phyloP scores from a whole-genome alignment of 1,140 invertebrate genomes.

The Leptinotarsa defecta region DNA sequence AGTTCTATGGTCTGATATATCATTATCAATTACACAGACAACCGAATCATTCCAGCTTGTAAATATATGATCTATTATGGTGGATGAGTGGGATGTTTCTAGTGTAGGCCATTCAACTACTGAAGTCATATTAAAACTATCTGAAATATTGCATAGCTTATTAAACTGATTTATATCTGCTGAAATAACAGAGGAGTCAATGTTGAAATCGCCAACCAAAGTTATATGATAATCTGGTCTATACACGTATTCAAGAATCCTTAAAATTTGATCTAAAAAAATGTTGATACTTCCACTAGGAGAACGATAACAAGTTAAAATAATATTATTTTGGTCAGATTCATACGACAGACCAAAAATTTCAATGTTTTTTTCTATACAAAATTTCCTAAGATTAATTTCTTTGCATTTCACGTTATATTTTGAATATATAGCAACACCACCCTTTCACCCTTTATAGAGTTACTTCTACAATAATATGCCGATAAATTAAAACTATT shows the following conservation, averaged over 20 bases:
- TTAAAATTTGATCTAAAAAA: not conserved
- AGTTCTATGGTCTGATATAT: too few species aligned
- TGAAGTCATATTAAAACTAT: too few species aligned
- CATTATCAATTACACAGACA: too few species aligned
- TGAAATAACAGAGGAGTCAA: not conserved
- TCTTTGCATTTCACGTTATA: not conserved
- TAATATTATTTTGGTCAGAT: not conserved
- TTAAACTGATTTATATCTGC: too few species aligned
- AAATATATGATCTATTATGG: too few species aligned
- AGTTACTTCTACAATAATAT: slow-evolving; percentile 3
- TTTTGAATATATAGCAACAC: not conserved
- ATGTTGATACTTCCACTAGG: not conserved
- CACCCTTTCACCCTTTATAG: not conserved
- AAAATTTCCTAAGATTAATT: not conserved
- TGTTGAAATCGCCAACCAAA: not conserved
- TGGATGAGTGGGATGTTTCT: too few species aligned
- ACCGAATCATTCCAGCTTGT: too few species aligned
- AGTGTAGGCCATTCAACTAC: not conserved
- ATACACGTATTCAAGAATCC: not conserved
- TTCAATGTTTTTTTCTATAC: not conserved
- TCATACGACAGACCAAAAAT: not conserved
- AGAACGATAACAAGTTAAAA: not conserved
- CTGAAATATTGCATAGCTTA: too few species aligned
- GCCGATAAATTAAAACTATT: not conserved
- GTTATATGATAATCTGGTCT: slow-evolving; percentile 4